These are phyloP conservation scores for Papilio machaon DNA, from an alignment of 1,140 invertebrate species.

Conservation along the genomic window DNA sequence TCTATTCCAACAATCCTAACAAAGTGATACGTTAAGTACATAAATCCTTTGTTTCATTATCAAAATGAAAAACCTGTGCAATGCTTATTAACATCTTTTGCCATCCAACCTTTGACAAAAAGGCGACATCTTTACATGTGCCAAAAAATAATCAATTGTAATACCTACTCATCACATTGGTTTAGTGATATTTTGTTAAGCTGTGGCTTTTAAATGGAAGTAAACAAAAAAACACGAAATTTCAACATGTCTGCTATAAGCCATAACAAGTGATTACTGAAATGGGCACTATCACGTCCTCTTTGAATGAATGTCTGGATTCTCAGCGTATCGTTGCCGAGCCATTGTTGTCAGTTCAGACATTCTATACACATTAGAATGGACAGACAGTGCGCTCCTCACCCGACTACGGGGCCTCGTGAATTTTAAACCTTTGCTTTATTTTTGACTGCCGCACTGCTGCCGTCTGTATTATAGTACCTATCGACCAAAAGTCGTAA, in stretches of 20 bases:
- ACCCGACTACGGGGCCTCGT: constrained; percentile 19
- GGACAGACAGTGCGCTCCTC: not conserved
- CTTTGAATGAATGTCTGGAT: constrained; percentile 25
- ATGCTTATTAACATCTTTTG: too few species aligned
- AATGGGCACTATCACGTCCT: constrained; percentile 27
- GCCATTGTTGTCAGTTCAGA: constrained; percentile 28
- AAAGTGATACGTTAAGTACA: not conserved
- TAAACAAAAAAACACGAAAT: not conserved
- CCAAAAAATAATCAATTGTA: too few species aligned
- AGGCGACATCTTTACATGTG: not conserved
- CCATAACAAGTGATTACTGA: not conserved
- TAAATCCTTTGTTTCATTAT: not conserved
- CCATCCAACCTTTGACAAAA: too few species aligned
- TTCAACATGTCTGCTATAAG: not conserved
- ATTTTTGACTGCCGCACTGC: constrained; percentile 40
- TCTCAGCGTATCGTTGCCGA: not conserved
- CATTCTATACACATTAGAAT: constrained; percentile 29
- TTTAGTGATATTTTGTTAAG: not conserved
- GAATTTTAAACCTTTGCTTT: constrained; percentile 49
- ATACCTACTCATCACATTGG: not conserved
- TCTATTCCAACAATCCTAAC: not conserved
- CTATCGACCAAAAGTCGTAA: not conserved
- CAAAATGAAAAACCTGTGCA: too few species aligned
- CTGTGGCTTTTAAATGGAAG: not conserved
- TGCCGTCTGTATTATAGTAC: not conserved